phyloP scores from a whole-genome alignment of 1,140 invertebrate genomes.

The fruit fly (Drosophila melanogaster) region Release_6_plus_ISO1_MT NT_033777.3:25578001-25578500 shows the following conservation, averaged over 20 bases:
- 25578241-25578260: no score
- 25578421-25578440: slow-evolving; percentile 11
- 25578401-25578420: slow-evolving; percentile 13
- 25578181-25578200: slow-evolving; percentile 31
- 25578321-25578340: slow-evolving; percentile 6
- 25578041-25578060: not conserved
- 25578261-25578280: not conserved
- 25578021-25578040: slow-evolving; percentile 1
- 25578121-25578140: not conserved
- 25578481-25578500: slow-evolving; percentile 27
- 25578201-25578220: slow-evolving; percentile 27
- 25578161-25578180: slow-evolving; percentile 67
- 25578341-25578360: slow-evolving; percentile 3
- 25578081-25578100: slow-evolving; percentile 68
- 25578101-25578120: slow-evolving; percentile 27
- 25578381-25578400: slow-evolving; percentile 2
- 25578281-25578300: not conserved
- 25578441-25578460: not conserved
- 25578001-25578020: slow-evolving; percentile 53
- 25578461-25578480: slow-evolving; percentile 30
- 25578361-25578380: not conserved
- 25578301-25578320: slow-evolving; percentile 15
- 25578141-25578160: slow-evolving; percentile 31
- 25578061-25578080: slow-evolving; percentile 44
- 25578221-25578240: slow-evolving; percentile 11